Evolutionary conservation across 2,113 vertebrate species (phyloP).

Genomic region (Anarrhichthys ocellatus): DNA sequence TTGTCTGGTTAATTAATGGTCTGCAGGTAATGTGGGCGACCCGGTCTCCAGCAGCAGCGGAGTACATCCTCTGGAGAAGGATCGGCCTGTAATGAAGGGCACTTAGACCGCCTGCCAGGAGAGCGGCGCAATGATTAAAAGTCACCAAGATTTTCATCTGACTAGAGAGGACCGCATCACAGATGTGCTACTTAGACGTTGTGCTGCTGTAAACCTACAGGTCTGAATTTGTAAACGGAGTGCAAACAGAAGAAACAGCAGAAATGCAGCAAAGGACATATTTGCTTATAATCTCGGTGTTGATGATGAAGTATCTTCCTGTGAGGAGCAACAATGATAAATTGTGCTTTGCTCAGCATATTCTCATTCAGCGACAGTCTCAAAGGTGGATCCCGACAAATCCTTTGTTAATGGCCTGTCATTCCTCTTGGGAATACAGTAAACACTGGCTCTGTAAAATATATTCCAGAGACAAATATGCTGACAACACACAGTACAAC

Average conservation of each 20-base stretch:
- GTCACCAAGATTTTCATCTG: conserved; percentile 55
- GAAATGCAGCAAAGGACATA: conserved; percentile 26
- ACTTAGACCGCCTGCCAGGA: conserved; percentile 70
- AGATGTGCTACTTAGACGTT: conserved; percentile 19
- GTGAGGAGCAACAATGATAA: conserved; percentile 29
- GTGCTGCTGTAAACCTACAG: conserved; percentile 14
- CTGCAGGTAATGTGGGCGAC: conserved; percentile 67
- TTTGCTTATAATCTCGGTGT: conserved; percentile 32
- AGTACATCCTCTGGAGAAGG: conserved; percentile 65
- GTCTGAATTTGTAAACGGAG: background rate
- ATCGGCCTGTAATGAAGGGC: conserved; percentile 71
- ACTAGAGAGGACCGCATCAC: conserved; percentile 44
- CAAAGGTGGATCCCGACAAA: conserved; percentile 66
- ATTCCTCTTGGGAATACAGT: conserved; percentile 50
- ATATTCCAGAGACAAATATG: conserved; percentile 71
- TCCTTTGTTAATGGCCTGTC: conserved; percentile 67
- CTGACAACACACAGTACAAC: conserved; percentile 60
- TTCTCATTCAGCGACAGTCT: conserved; percentile 46
- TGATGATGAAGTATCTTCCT: conserved; percentile 46
- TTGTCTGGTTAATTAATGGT: conserved; percentile 75
- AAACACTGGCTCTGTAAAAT: conserved; percentile 66
- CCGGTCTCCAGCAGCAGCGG: conserved; percentile 49
- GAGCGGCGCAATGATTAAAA: conserved; percentile 68
- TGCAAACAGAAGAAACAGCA: conserved; percentile 6
- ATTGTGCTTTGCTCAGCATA: conserved; percentile 21